Evolutionary conservation across 2,888 invertebrate genomes (phyloP).

Genomic region (Caenorhabditis uteleia): DNA sequence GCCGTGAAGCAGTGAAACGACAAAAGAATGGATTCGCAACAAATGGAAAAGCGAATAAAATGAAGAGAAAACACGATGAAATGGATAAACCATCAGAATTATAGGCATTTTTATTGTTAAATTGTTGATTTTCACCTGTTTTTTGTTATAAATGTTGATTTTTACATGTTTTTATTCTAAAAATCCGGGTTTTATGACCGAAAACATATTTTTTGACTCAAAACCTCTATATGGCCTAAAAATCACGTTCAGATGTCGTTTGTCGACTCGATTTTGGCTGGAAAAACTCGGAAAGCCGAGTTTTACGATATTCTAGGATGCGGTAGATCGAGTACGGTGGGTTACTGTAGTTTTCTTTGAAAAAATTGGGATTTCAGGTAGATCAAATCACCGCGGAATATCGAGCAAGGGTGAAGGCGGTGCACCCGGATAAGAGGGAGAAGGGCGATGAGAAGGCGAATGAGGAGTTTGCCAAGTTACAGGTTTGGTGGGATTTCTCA

Average conservation of each 20-base stretch:
- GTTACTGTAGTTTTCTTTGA: constrained; percentile 4
- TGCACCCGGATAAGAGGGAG: constrained; percentile 55
- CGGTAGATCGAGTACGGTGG: constrained; percentile 24
- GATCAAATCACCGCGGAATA: constrained; percentile 61
- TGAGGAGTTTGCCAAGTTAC: constrained; percentile 40
- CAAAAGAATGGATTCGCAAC: constrained; percentile 18
- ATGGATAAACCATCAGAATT: background rate
- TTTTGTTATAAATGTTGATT: background rate
- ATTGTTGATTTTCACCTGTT: background rate
- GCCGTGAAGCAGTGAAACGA: constrained; percentile 26
- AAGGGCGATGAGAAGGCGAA: background rate
- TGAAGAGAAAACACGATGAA: constrained; percentile 23
- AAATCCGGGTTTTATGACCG: background rate
- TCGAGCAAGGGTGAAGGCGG: constrained; percentile 45
- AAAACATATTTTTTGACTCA: background rate
- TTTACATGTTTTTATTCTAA: background rate
- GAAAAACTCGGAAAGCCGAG: constrained; percentile 26
- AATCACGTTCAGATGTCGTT: constrained; percentile 28
- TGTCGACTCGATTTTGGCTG: constrained; percentile 22
- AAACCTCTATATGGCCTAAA: no score
- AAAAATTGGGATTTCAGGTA: constrained; percentile 31
- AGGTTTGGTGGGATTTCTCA: no score
- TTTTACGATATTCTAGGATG: constrained; percentile 44
- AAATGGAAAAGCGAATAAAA: constrained; percentile 13
- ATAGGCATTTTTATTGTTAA: background rate